Evolutionary conservation across 1,140 invertebrate species (phyloP), one percentile per base, ranked within the genome.

Genomic region (Lethrus apterus): DNA sequence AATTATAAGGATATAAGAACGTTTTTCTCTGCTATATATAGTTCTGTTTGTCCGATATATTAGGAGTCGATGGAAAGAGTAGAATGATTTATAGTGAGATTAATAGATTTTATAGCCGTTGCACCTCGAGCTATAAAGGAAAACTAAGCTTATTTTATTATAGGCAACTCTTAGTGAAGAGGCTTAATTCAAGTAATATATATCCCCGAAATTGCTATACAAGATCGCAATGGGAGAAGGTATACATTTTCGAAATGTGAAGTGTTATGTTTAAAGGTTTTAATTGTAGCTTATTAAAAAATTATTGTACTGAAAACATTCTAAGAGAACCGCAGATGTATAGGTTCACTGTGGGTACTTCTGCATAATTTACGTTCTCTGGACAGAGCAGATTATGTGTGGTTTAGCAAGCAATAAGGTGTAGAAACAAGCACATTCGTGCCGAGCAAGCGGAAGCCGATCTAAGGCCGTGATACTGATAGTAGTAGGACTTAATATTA

Each of bases 71-170:
- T 11, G 45, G 23, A n/a, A 24, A 19, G n/a, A 24, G 13, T 15
- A 14, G 10, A 14, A 34, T 47, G 45, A 47, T 36, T 38, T 47
- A 47, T 18, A 15, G 21, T 15, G 32, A 31, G 44, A 34, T 46
- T 31, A 46, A 46, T 46, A 36, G 44, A 21, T 41, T 47, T 47
- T 47, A 47, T 41, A 20, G 35, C 45, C 11, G 45, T 29, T 41
- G 45, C 44, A 24, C 44, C 13, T 24, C 13, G 15, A 15, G 20
- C 30, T 32, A 18, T 35, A 32, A 24, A 19, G 14, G 45, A 51
- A 44, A 52, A 52, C 40, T 52, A 49, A 52, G 46, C 50, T 49
- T 52, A 48, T 52, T 52, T 52, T 52, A 52, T 45, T 52, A 45
- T 36, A 41, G 40, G 45, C 44, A 15, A 43, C 20, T 47, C 41